phyloP scores from a whole-genome alignment of 2,888 invertebrate genomes.

The Shargacucullia verbasci region DNA sequence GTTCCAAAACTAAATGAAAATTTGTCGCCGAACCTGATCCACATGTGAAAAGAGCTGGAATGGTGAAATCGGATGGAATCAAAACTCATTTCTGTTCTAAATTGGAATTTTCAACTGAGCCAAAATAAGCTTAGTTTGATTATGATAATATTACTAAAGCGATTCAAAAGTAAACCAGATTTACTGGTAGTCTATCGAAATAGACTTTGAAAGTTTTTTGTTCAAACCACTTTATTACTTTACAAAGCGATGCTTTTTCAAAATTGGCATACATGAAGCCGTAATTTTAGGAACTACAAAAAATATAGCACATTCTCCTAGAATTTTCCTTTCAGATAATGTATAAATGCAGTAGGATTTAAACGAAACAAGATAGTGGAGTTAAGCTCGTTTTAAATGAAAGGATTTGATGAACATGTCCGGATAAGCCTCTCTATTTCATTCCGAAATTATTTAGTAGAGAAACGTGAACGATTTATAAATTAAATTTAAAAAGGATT shows the following conservation, averaged over 20 bases:
- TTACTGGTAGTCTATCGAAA: too few species aligned
- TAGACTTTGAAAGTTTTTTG: too few species aligned
- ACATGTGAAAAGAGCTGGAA: slow-evolving; percentile 1
- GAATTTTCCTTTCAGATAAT: slow-evolving; percentile 17
- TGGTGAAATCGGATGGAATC: slow-evolving; percentile 2
- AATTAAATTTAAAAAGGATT: slow-evolving; percentile 60
- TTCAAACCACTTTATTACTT: too few species aligned
- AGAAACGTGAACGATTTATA: slow-evolving; percentile 64
- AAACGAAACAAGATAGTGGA: slow-evolving; percentile 54
- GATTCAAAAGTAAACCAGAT: too few species aligned
- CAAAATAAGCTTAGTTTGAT: too few species aligned
- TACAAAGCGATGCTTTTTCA: too few species aligned
- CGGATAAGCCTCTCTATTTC: slow-evolving; percentile 65
- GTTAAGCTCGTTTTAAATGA: slow-evolving; percentile 68
- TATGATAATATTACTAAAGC: too few species aligned
- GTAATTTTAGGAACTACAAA: too few species aligned
- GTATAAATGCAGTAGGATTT: slow-evolving; percentile 48
- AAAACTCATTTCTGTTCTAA: too few species aligned
- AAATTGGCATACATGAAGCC: not conserved
- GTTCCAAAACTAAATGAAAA: slow-evolving; percentile 46
- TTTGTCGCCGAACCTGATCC: slow-evolving; percentile 43
- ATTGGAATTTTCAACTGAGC: too few species aligned
- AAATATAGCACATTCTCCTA: not conserved
- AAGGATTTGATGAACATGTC: slow-evolving; percentile 70
- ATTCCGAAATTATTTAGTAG: slow-evolving; percentile 60